Percentiles rank a stretch among this genome's conserved stretches.
phyloP scores from a whole-genome alignment of 2,113 vertebrate genomes.

The Physeter macrocephalus region DNA sequence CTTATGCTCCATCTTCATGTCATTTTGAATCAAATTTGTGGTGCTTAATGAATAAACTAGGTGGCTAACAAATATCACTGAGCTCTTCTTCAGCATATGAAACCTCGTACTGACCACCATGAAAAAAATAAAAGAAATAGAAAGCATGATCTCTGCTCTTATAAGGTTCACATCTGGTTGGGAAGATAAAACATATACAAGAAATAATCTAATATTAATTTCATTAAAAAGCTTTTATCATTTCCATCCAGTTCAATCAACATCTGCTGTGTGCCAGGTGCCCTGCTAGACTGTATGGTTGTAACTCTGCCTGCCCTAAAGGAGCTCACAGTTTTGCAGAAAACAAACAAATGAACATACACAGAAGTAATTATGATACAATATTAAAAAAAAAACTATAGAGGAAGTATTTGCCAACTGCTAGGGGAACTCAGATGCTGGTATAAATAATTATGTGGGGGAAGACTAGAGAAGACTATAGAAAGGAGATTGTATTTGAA shows the following conservation, averaged over 20 bases:
- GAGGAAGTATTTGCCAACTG: not conserved
- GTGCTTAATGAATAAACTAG: constrained; percentile 23
- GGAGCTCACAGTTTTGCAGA: not conserved
- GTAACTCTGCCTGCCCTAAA: not conserved
- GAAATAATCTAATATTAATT: not conserved
- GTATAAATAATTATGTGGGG: not conserved
- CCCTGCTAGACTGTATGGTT: not conserved
- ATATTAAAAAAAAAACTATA: not conserved
- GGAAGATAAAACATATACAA: not conserved
- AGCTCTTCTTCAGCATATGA: not conserved
- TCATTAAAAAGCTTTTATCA: not conserved
- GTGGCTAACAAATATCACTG: not conserved
- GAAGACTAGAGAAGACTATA: not conserved
- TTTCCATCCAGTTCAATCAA: not conserved
- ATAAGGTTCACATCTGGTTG: not conserved
- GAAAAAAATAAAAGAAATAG: not conserved
- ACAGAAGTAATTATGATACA: not conserved
- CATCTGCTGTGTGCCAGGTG: not conserved
- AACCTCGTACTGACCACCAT: not conserved
- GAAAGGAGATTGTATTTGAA: not conserved
- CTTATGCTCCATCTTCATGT: not conserved
- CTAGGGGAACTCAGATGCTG: not conserved
- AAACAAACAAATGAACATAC: not conserved
- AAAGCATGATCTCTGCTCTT: not conserved
- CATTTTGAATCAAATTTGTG: constrained; percentile 26